These are phyloP conservation scores for Bemisia tabaci DNA, from an alignment of 1,140 invertebrate species.

Conservation along the genomic window DNA sequence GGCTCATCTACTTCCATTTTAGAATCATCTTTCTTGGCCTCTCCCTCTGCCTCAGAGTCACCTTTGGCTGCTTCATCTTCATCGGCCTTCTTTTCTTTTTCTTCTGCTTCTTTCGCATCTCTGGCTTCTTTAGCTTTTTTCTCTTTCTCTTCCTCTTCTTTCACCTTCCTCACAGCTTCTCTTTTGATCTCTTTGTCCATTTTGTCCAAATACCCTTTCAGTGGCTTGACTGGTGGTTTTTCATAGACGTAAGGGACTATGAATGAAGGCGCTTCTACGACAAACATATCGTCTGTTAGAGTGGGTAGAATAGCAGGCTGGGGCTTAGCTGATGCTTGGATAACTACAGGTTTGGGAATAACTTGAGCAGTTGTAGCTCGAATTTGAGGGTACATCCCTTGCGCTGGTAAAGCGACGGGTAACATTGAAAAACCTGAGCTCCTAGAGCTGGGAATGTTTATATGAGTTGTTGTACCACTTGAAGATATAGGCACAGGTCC, in stretches of 20 bases:
- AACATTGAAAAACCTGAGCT: constrained; percentile 19
- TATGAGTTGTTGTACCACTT: constrained; percentile 27
- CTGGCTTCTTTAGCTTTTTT: constrained; percentile 30
- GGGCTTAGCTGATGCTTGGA: constrained; percentile 33
- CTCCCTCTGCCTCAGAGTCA: constrained; percentile 18
- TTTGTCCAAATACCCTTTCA: constrained; percentile 58
- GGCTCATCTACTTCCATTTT: constrained; percentile 35
- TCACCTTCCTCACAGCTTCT: constrained; percentile 26
- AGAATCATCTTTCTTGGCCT: constrained; percentile 29
- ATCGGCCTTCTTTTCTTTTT: constrained; percentile 21
- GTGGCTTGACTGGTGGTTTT: constrained; percentile 61
- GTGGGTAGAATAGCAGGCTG: constrained; percentile 49
- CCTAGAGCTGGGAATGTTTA: not conserved
- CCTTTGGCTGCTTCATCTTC: constrained; percentile 24
- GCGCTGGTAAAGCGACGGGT: constrained; percentile 32
- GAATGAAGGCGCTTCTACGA: constrained; percentile 79
- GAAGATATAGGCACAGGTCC: constrained; percentile 41
- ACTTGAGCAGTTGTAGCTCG: constrained; percentile 12
- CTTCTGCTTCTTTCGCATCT: constrained; percentile 16
- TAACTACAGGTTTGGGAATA: constrained; percentile 21
- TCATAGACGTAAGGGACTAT: constrained; percentile 88
- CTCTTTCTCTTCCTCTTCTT: constrained; percentile 28
- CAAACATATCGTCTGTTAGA: constrained; percentile 77
- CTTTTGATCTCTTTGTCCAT: constrained; percentile 44
- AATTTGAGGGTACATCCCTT: constrained; percentile 37